A percentile compares a stretch with the other conserved stretches of the same genome.
These are phyloP conservation scores for Campoletis raptor DNA, from an alignment of 2,888 invertebrate genomes.

Conservation along the genomic window DNA sequence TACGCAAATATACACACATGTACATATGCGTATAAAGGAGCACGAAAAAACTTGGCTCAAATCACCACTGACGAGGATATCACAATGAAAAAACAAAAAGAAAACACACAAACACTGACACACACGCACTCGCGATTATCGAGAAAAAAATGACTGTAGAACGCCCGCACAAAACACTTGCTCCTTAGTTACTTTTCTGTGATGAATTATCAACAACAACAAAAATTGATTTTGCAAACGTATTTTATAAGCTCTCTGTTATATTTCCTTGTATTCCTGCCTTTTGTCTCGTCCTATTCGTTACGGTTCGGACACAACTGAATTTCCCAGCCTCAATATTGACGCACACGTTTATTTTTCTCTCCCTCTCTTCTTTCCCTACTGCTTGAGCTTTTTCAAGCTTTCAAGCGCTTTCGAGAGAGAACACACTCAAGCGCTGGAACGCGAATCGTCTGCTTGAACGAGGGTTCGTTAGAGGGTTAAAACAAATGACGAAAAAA, in stretches of 20 bases:
- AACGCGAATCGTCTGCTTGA: constrained; percentile 14
- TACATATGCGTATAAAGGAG: not conserved
- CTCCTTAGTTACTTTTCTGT: not conserved
- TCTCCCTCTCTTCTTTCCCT: not conserved
- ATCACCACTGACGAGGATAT: constrained; percentile 33
- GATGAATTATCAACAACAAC: not conserved
- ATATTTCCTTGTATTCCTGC: not conserved
- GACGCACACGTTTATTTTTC: constrained; percentile 44
- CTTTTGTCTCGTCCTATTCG: not conserved
- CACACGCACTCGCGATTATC: constrained; percentile 46
- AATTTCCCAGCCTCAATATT: constrained; percentile 22
- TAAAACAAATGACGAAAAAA: not conserved
- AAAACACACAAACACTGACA: constrained; percentile 24
- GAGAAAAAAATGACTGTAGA: constrained; percentile 63
- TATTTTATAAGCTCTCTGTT: not conserved
- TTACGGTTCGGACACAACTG: not conserved
- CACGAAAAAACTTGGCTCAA: constrained; percentile 33
- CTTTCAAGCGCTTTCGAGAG: not conserved
- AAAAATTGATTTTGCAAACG: not conserved
- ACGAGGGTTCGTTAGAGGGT: not conserved
- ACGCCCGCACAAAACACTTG: constrained; percentile 60
- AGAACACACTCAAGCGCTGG: not conserved
- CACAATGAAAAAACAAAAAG: constrained; percentile 14
- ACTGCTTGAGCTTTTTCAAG: not conserved
- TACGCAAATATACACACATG: constrained; percentile 2